Evolutionary conservation across 2,888 invertebrate species (phyloP).

Genomic region (Melipona bicolor): DNA sequence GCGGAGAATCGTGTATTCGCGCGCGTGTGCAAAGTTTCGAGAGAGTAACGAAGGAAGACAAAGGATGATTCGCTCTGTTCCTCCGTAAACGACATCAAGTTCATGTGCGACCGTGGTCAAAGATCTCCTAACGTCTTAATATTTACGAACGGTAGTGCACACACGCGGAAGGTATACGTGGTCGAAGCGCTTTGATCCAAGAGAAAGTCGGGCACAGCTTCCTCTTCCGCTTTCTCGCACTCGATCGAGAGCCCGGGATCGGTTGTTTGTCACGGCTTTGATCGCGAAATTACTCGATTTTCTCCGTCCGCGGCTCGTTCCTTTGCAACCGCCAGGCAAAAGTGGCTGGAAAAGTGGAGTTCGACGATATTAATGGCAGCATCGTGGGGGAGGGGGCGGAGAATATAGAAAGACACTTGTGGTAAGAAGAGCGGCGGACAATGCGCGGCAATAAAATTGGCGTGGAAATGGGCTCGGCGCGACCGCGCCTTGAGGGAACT

Average conservation of each 20-base stretch:
- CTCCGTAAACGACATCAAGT: too few species aligned
- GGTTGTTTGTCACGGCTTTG: slow-evolving; percentile 48
- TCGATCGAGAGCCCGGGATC: slow-evolving; percentile 33
- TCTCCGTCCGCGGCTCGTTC: slow-evolving; percentile 40
- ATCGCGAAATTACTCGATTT: slow-evolving; percentile 40
- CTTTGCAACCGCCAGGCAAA: slow-evolving; percentile 42
- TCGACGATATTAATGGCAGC: slow-evolving; percentile 67
- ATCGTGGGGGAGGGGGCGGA: slow-evolving; percentile 19
- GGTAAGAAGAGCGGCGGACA: slow-evolving; percentile 52
- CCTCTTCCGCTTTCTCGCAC: background rate
- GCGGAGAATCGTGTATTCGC: background rate
- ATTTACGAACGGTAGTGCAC: too few species aligned
- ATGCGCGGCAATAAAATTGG: slow-evolving; percentile 64
- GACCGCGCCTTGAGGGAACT: slow-evolving; percentile 60
- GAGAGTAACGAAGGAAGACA: too few species aligned
- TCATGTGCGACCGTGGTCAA: too few species aligned
- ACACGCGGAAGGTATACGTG: too few species aligned
- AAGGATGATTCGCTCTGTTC: too few species aligned
- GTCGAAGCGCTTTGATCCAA: too few species aligned
- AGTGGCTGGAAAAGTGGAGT: slow-evolving; percentile 45
- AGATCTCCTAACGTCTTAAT: too few species aligned
- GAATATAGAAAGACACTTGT: slow-evolving; percentile 64
- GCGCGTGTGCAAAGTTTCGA: too few species aligned
- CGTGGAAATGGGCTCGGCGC: slow-evolving; percentile 49
- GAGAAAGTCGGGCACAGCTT: slow-evolving; percentile 26